A percentile compares a stretch with the other conserved stretches of the same genome.
These are phyloP conservation scores for Agapetus fuscipes DNA, from an alignment of 2,888 invertebrate genomes.

Conservation along the genomic window DNA sequence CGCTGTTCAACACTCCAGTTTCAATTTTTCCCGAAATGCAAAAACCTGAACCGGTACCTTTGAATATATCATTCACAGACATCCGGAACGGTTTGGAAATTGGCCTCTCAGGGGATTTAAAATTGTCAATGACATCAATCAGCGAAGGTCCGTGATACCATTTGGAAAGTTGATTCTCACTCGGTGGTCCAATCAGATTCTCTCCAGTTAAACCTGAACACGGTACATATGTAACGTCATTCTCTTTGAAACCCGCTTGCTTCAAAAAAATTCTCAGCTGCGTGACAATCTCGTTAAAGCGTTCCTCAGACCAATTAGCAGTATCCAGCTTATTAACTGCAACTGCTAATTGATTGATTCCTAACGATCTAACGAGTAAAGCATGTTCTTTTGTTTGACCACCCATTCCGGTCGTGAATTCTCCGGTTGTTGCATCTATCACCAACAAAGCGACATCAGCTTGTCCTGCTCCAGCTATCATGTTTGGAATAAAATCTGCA, in stretches of 20 bases:
- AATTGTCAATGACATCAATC: constrained; percentile 77
- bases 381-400: constrained; percentile 98
- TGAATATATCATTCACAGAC: constrained; percentile 92
- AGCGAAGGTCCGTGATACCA: constrained; percentile 84
- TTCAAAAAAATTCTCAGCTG: constrained; percentile 77
- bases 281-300: constrained; percentile 81
- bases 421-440: constrained; percentile 91
- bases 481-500: constrained; percentile 98
- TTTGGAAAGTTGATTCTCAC: constrained; percentile 50
- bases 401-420: constrained; percentile 97
- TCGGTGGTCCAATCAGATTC: constrained; percentile 67
- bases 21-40: constrained; percentile 88
- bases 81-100: constrained; percentile 83
- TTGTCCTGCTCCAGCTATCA: constrained; percentile 98
- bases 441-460: constrained; percentile 96
- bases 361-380: constrained; percentile 76
- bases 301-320: constrained; percentile 81
- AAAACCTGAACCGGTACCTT: constrained; percentile 76
- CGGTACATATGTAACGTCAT: constrained; percentile 81
- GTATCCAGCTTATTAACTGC: constrained; percentile 98
- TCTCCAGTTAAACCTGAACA: constrained; percentile 95
- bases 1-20: constrained; percentile 76
- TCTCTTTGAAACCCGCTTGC: constrained; percentile 85
- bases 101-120: constrained; percentile 78
- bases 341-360: constrained; percentile 88